Evolutionary conservation across 2,797 vertebrate species (phyloP), one percentile per base, ranked within the genome.

Genomic region (Masticophis lateralis): DNA sequence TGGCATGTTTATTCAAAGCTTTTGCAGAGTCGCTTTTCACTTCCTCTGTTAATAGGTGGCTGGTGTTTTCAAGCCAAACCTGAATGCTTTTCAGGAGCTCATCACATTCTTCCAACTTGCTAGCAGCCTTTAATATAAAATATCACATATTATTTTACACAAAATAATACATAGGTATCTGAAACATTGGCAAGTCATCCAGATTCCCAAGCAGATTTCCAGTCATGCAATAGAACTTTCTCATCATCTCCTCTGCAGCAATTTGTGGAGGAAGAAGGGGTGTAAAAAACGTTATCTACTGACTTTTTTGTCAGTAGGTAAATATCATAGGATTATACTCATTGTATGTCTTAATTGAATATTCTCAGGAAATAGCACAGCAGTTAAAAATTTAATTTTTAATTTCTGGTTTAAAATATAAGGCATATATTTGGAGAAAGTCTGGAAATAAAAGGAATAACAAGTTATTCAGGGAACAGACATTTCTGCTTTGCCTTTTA

Each of bases 21-120:
- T 98, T 99, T 1, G 98, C 98, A 0, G 98, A 98, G 95, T 98
- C 98, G 61, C 97, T 98, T 88, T 96, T 97, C 92, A 96, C 96
- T 32, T 98, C 97, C 16, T 97, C 94, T 7, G 96, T 97, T 9
- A 99, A 97, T 98, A 99, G 98, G 5, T 53, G 94, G 89, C 96
- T 97, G 28, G 98, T 98, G 87, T 98, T 99, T 16, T 97, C 94
- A 96, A 99, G 98, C 99, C 99, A 99, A 57, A 94, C 96, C 69
- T 97, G 95, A 1, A 98, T 98, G 63, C 97, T 98, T 94, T 97
- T 98, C 94, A 99, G 96, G 97, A 99, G 98, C 91, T 99, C 99
- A n/a, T 97, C 94, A 61, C 98, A 99, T 89, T 99, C 98, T 97
- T 98, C 98, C 69, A 98, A 97, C 97, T 98, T 99, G 28, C 93